Base-by-base conservation (phyloP, 1,140 invertebrate genomes). In the Neodiprion virginianus region DNA sequence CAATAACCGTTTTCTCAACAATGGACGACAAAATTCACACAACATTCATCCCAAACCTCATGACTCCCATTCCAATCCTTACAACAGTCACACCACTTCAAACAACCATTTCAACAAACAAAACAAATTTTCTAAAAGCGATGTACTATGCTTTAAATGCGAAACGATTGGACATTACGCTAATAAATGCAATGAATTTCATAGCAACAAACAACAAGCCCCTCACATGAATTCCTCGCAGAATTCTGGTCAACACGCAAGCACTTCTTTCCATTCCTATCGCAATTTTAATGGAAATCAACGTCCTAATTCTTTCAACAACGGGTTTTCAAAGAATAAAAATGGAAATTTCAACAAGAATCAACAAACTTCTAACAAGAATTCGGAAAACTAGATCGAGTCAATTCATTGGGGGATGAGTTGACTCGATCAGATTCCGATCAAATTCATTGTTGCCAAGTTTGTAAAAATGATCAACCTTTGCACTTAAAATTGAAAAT, bases 101-200 rank as follows among this genome's bases (percentile, higher is more conserved):
- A 17, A 49, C 50, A 71, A 21, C 9, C 17, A 7, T 7, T 11
- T 71, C 11, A 21, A 49, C 28, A 28, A 28, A 1, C 28, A 28
- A 5, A 28, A 28, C 28, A 3, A 28, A 28, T 28, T 28, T 28
- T 28, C 28, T 28, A 28, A 5, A 28, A 28, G 5, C 1, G 28
- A 28, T 5, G 28, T 71, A 8, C 7, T 14, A 8, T 72, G 71
- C 48, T 72, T 65, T 50, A 72, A 72, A 61, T 72, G 71, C 23
- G 61, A 72, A 28, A 49, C 17, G 8, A 10, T 5, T 9, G 71
- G 50, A 14, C 71, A 72, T 23, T 72, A 61, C 47, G 71, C 71
- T 14, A 72, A 72, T 23, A 49, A 61, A 50, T 72, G 71, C 28
- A 12, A 23, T 9, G 14, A 40, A 48, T 17, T 17, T 40, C 9